Conservation (phyloP, 2,888 invertebrate species). For the Chrysolina oricalcia region DNA sequence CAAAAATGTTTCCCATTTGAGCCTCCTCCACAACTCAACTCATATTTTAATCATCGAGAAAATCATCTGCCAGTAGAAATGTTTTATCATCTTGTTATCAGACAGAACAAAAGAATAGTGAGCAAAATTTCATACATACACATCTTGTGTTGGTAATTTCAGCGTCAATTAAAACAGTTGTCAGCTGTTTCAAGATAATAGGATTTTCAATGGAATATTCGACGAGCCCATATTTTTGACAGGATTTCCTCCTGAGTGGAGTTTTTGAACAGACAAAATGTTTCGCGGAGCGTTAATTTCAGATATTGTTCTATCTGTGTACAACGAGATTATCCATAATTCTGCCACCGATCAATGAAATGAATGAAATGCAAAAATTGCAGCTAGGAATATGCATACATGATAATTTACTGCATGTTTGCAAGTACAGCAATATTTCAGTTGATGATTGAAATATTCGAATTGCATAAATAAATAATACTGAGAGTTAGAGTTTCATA, state of each 20-base stretch:
- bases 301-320: conserved; percentile 5
- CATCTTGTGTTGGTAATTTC: not conserved
- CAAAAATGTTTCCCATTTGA: too few species aligned
- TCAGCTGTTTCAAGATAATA: not conserved
- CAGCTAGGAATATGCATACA: not conserved
- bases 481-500: too few species aligned
- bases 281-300: not conserved
- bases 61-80: too few species aligned
- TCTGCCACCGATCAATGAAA: not conserved
- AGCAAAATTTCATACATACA: not conserved
- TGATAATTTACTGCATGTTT: not conserved
- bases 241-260: not conserved
- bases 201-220: not conserved
- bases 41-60: too few species aligned
- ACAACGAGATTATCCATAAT: not conserved
- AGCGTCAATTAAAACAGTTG: not conserved
- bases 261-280: not conserved
- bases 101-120: not conserved
- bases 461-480: too few species aligned
- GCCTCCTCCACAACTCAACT: too few species aligned
- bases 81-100: not conserved
- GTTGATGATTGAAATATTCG: not conserved
- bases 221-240: conserved; percentile 7
- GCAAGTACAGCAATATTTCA: not conserved
- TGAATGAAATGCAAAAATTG: not conserved